phyloP scores from a whole-genome alignment of 2,113 vertebrate species.

The Zosterops borbonicus region DNA sequence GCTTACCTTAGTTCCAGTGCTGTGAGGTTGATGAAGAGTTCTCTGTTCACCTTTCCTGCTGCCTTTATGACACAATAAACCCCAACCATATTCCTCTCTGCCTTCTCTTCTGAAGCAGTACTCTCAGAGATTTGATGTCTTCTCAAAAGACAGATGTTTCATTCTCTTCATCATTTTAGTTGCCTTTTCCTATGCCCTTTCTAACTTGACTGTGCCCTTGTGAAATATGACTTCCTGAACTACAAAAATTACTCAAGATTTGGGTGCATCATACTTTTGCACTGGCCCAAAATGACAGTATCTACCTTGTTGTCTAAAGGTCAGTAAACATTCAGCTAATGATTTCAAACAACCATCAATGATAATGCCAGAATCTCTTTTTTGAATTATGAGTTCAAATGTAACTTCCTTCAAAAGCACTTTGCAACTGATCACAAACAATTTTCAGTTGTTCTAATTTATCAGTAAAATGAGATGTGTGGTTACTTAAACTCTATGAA shows the following conservation, averaged over 20 bases:
- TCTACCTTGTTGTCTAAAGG: not conserved
- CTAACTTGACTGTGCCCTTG: not conserved
- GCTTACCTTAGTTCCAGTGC: not conserved
- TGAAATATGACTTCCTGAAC: accelerated
- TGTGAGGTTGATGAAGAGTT: not conserved
- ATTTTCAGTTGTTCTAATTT: not conserved
- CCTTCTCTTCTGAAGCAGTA: not conserved
- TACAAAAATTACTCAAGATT: not conserved
- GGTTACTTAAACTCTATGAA: not conserved
- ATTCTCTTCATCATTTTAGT: not conserved
- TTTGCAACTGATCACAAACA: not conserved
- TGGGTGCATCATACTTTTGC: not conserved
- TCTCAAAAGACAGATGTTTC: not conserved
- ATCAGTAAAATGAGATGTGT: not conserved
- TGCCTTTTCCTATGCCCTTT: not conserved
- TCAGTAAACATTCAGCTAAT: not conserved
- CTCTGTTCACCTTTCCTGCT: not conserved
- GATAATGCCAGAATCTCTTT: not conserved
- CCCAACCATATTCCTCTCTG: not conserved
- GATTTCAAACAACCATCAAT: not conserved
- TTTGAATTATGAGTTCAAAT: not conserved
- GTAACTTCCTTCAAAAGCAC: not conserved
- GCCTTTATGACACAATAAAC: not conserved
- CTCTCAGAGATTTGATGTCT: not conserved
- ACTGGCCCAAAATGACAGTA: not conserved